A percentile compares a stretch with the other conserved stretches of the same genome.
Conservation (phyloP, 2,888 invertebrate genomes). For the Eupithecia vulgata region DNA sequence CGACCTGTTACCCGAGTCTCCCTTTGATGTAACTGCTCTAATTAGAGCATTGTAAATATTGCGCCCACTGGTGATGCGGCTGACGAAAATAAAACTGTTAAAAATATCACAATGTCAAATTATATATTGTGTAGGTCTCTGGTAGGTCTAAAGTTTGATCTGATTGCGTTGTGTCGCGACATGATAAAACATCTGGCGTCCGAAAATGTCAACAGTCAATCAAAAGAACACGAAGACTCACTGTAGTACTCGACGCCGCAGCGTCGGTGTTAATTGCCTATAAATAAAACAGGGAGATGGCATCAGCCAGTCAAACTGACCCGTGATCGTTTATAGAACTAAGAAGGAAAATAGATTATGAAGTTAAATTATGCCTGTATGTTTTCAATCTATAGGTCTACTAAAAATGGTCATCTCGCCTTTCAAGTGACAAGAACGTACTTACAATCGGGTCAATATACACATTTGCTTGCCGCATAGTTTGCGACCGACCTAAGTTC, state of each 20-base stretch:
- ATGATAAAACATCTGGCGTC: constrained; percentile 47
- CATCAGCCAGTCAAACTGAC: constrained; percentile 49
- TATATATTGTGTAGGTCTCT: constrained; percentile 29
- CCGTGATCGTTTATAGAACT: constrained; percentile 47
- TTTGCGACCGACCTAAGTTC: constrained; percentile 11
- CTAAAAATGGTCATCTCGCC: constrained; percentile 19
- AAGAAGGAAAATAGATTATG: constrained; percentile 39
- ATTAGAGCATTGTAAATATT: constrained; percentile 67
- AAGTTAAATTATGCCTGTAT: constrained; percentile 27
- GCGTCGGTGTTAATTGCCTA: constrained; percentile 66
- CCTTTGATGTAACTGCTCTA: constrained; percentile 61
- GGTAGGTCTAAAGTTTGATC: constrained; percentile 23
- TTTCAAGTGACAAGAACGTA: constrained; percentile 7
- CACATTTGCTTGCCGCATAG: constrained; percentile 25
- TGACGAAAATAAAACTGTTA: constrained; percentile 46
- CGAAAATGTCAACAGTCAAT: constrained; percentile 73
- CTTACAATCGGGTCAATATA: constrained; percentile 35
- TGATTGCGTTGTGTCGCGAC: constrained; percentile 32
- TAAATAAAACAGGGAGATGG: constrained; percentile 61
- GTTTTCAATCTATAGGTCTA: constrained; percentile 26
- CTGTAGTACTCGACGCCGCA: constrained; percentile 55
- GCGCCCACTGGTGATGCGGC: constrained; percentile 53
- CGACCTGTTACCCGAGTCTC: constrained; percentile 51
- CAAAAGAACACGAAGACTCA: constrained; percentile 61
- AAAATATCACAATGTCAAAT: constrained; percentile 41